Evolutionary conservation across 2,888 invertebrate genomes (phyloP).

Genomic region (Athalia rosae): DNA sequence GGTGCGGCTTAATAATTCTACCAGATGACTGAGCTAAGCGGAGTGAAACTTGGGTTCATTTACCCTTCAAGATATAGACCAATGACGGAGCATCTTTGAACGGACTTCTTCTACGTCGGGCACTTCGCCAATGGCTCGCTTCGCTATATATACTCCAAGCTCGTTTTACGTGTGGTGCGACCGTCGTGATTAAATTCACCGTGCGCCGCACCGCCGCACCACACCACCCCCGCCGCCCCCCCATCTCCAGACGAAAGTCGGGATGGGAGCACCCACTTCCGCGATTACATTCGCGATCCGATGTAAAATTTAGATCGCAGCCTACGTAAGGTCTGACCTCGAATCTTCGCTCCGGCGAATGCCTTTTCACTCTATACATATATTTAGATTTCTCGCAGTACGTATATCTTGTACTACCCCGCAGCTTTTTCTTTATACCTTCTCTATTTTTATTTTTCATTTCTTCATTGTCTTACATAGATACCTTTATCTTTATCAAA

Average conservation of each 20-base stretch:
- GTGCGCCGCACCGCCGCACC: conserved; percentile 19
- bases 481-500: too few species aligned
- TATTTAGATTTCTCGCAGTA: conserved; percentile 25
- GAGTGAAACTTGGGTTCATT: conserved; percentile 35
- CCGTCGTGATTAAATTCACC: conserved; percentile 44
- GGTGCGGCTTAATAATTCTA: conserved; percentile 24
- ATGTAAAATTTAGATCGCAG: conserved; percentile 43
- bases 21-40: conserved; percentile 13
- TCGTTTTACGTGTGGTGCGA: conserved; percentile 43
- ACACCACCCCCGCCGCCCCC: not conserved
- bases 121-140: conserved; percentile 28
- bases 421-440: not conserved
- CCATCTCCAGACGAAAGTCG: conserved; percentile 23
- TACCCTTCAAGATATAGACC: conserved; percentile 34
- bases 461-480: not conserved
- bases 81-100: conserved; percentile 38
- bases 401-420: not conserved
- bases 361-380: conserved; percentile 27
- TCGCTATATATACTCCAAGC: not conserved
- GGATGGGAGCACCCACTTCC: conserved; percentile 40
- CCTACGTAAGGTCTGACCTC: conserved; percentile 39
- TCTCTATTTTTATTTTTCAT: not conserved
- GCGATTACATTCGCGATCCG: conserved; percentile 45
- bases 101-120: conserved; percentile 24
- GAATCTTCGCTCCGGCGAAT: conserved; percentile 32